Conservation (phyloP, 2,797 vertebrate genomes). For the Geotrypetes seraphini region DNA sequence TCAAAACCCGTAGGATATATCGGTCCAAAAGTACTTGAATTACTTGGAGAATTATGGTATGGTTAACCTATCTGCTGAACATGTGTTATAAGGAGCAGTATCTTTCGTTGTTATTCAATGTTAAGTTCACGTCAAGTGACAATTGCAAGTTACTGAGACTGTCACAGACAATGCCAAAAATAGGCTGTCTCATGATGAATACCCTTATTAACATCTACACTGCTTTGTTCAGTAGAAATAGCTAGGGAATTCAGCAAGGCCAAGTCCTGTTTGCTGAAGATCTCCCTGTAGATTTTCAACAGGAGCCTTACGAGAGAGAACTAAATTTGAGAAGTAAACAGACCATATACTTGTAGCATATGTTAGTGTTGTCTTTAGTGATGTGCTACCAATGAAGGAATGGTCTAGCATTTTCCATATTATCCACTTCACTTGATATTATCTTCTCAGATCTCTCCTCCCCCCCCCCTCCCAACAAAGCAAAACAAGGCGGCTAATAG, state of each 20-base stretch:
- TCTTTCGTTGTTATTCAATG: conserved; percentile 80
- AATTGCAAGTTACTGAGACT: conserved; percentile 54
- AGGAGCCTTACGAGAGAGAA: conserved; percentile 50
- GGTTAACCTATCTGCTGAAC: no score
- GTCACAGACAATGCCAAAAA: conserved; percentile 56
- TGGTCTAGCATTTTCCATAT: conserved; percentile 3
- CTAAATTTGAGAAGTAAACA: conserved; percentile 20
- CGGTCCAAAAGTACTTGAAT: conserved; percentile 36
- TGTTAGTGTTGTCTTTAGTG: conserved; percentile 12
- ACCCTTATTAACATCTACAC: conserved; percentile 77
- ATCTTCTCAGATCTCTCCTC: no score
- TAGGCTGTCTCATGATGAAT: conserved; percentile 70
- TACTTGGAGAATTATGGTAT: conserved; percentile 55
- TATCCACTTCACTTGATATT: no score
- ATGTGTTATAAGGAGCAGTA: conserved; percentile 74
- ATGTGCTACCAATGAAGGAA: conserved; percentile 4
- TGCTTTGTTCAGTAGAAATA: conserved; percentile 53
- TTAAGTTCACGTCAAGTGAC: conserved; percentile 85
- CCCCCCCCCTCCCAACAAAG: no score
- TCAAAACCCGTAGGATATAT: conserved; percentile 19
- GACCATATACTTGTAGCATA: not conserved
- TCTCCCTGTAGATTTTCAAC: conserved; percentile 42
- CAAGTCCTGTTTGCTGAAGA: conserved; percentile 39
- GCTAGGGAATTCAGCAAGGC: conserved; percentile 40
- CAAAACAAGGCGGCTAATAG: no score